Conservation (phyloP, 2,888 invertebrate species). For the Nymphalis c-album region DNA sequence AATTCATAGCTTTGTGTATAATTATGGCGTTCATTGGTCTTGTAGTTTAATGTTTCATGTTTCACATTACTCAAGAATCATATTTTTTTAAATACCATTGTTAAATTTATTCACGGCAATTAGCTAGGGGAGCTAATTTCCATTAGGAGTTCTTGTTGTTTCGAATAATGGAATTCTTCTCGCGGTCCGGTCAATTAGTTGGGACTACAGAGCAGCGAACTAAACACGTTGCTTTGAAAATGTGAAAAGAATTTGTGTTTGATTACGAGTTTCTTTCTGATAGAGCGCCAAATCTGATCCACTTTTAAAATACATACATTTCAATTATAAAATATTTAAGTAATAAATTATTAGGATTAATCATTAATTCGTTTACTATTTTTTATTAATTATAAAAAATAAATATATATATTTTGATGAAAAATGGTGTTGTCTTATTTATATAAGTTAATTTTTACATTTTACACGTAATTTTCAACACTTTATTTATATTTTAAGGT, state of each 20-base stretch:
- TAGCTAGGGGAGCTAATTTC: constrained; percentile 40
- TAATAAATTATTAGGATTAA: too few species aligned
- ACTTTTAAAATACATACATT: too few species aligned
- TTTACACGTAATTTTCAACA: not conserved
- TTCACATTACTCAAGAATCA: constrained; percentile 19
- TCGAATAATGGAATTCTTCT: constrained; percentile 40
- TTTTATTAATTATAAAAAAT: too few species aligned
- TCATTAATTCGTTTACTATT: too few species aligned
- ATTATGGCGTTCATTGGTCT: constrained; percentile 9
- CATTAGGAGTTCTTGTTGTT: constrained; percentile 40
- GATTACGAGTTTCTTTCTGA: too few species aligned
- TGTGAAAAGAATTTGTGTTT: too few species aligned
- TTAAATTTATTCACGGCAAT: constrained; percentile 42
- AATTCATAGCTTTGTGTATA: constrained; percentile 19
- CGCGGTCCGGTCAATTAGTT: constrained; percentile 35
- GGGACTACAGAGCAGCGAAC: constrained; percentile 22
- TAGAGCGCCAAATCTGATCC: too few species aligned
- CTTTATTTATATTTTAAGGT: not conserved
- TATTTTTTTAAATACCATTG: constrained; percentile 37
- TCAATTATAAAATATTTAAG: too few species aligned
- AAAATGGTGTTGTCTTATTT: too few species aligned
- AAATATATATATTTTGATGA: too few species aligned
- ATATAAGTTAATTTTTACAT: too few species aligned
- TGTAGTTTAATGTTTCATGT: not conserved
- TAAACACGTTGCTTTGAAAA: not conserved